phyloP scores from a whole-genome alignment of 2,888 invertebrate genomes.

The Euproctis similis region DNA sequence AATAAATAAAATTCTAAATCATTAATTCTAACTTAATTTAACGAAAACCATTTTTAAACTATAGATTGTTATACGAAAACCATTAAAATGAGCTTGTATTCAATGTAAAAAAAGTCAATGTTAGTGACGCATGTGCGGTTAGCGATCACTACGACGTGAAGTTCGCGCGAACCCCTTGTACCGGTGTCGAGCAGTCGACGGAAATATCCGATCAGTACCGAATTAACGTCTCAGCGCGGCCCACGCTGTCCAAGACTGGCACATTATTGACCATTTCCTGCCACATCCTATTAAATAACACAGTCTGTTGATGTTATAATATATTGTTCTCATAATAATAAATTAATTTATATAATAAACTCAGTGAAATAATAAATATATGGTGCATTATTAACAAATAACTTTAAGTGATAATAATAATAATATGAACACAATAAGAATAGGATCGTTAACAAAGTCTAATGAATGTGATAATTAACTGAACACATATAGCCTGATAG shows the following conservation, averaged over 20 bases:
- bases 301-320: slow-evolving; percentile 40
- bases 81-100: no score
- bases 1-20: no score
- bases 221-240: slow-evolving; percentile 42
- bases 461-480: slow-evolving; percentile 43
- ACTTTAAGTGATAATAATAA: slow-evolving; percentile 33
- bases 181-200: slow-evolving; percentile 35
- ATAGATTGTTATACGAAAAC: no score
- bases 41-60: no score
- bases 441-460: slow-evolving; percentile 38
- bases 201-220: slow-evolving; percentile 63
- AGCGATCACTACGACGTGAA: slow-evolving; percentile 30
- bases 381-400: slow-evolving; percentile 27
- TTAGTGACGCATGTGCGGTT: slow-evolving; percentile 47
- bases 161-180: slow-evolving; percentile 26
- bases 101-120: no score
- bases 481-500: slow-evolving; percentile 24
- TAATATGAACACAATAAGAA: slow-evolving; percentile 41
- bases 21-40: no score
- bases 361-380: slow-evolving; percentile 37
- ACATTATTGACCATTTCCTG: slow-evolving; percentile 65
- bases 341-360: slow-evolving; percentile 38
- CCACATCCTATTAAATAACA: slow-evolving; percentile 41
- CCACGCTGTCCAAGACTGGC: slow-evolving; percentile 51
- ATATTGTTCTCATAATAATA: slow-evolving; percentile 25